Evolutionary conservation across 1,140 invertebrate genomes (phyloP).

Genomic region (Euura lappo): DNA sequence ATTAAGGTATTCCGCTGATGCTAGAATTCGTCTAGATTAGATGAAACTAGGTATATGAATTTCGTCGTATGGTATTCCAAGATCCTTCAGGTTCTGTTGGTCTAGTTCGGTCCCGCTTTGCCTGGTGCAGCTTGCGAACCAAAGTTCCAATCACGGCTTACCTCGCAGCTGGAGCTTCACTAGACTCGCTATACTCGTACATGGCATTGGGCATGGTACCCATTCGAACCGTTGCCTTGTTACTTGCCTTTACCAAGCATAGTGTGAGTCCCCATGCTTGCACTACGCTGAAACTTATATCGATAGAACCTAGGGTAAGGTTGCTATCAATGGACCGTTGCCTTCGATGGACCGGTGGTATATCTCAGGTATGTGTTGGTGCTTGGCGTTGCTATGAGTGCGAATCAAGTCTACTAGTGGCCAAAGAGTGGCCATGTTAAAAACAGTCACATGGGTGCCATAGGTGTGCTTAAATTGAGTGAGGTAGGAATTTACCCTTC

Average conservation of each 20-base stretch:
- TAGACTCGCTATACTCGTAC: background rate
- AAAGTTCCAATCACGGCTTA: background rate
- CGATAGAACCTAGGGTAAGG: constrained; percentile 6
- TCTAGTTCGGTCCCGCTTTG: background rate
- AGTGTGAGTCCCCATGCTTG: background rate
- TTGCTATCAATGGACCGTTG: no score
- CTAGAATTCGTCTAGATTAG: constrained; percentile 4
- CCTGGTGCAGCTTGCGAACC: constrained; percentile 1
- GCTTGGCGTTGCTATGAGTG: no score
- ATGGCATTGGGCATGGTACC: background rate
- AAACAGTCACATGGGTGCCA: no score
- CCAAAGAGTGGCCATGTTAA: no score
- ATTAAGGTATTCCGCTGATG: constrained; percentile 1
- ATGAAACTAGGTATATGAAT: constrained; percentile 1
- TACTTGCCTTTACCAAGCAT: constrained; percentile 1
- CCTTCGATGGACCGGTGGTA: no score
- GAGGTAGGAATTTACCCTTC: no score
- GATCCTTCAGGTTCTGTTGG: background rate
- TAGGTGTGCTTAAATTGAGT: no score
- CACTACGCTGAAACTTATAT: background rate
- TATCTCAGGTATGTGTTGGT: no score
- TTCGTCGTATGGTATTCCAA: background rate
- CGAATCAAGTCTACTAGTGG: no score
- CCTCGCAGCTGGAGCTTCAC: background rate
- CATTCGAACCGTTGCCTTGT: background rate